A percentile compares a stretch with the other conserved stretches of the same genome.
These are phyloP conservation scores for Drosophila merina DNA, from an alignment of 2,888 invertebrate genomes.

Conservation along the genomic window DNA sequence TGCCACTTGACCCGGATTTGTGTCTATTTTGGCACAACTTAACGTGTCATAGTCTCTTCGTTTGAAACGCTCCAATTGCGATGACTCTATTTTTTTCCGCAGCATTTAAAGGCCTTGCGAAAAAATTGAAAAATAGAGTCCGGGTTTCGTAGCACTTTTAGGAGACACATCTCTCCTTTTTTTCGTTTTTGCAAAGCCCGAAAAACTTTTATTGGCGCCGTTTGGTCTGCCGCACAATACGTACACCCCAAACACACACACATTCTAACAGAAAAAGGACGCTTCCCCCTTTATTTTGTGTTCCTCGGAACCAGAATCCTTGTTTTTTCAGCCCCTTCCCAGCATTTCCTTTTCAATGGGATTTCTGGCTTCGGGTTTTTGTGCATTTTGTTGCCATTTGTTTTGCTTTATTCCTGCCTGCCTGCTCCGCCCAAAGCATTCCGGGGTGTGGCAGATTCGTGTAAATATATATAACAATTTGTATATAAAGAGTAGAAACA, in stretches of 20 bases:
- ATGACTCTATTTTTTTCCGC: conserved; percentile 16
- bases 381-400: conserved; percentile 30
- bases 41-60: conserved; percentile 9
- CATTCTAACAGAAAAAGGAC: conserved; percentile 16
- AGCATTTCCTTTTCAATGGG: conserved; percentile 28
- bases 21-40: conserved; percentile 9
- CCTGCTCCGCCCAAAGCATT: conserved; percentile 10
- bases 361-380: conserved; percentile 35
- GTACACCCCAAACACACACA: too few species aligned
- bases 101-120: not conserved
- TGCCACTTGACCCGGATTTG: conserved; percentile 19
- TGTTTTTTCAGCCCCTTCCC: conserved; percentile 12
- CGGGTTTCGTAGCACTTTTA: too few species aligned
- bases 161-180: not conserved
- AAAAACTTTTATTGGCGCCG: conserved; percentile 76
- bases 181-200: conserved; percentile 20
- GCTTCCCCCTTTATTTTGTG: not conserved
- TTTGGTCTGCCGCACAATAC: conserved; percentile 67
- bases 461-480: not conserved
- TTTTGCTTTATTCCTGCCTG: conserved; percentile 14
- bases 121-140: conserved; percentile 19
- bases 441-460: not conserved
- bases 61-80: not conserved
- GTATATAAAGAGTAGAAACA: not conserved
- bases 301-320: conserved; percentile 5